Percentiles rank a stretch among this genome's conserved stretches.
Evolutionary conservation across 2,113 vertebrate species (phyloP).

Genomic region (Malaclemys terrapin): DNA sequence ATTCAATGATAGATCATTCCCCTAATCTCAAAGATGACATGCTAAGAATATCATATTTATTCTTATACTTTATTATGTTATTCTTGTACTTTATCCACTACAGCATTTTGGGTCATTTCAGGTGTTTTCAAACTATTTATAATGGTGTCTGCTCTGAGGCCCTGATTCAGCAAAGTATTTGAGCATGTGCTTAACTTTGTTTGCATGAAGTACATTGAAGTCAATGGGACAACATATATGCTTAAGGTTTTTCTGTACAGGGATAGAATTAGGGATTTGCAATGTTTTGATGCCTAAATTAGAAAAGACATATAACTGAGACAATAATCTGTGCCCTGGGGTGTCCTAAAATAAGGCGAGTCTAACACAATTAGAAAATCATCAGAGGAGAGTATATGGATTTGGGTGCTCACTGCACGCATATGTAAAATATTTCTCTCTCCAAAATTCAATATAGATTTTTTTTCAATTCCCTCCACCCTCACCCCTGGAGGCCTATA

Average conservation of each 20-base stretch:
- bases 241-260: constrained; percentile 54
- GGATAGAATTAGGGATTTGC: constrained; percentile 33
- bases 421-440: not conserved
- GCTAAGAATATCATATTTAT: constrained; percentile 48
- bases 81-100: constrained; percentile 54
- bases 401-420: not conserved
- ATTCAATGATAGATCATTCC: constrained; percentile 49
- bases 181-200: constrained; percentile 59
- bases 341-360: not conserved
- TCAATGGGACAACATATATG: not conserved
- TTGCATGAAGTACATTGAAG: constrained; percentile 42
- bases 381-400: not conserved
- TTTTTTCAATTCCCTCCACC: not conserved
- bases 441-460: not conserved
- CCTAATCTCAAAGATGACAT: constrained; percentile 26
- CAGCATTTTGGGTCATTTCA: constrained; percentile 32
- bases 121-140: constrained; percentile 64
- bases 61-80: constrained; percentile 55
- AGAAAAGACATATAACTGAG: constrained; percentile 12
- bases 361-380: not conserved
- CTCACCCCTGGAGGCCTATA: not conserved
- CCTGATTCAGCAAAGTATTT: constrained; percentile 64
- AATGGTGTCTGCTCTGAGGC: constrained; percentile 57
- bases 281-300: constrained; percentile 33
- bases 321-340: constrained; percentile 32